Conservation (phyloP, 2,888 invertebrate genomes). For the Seira ritae region DNA sequence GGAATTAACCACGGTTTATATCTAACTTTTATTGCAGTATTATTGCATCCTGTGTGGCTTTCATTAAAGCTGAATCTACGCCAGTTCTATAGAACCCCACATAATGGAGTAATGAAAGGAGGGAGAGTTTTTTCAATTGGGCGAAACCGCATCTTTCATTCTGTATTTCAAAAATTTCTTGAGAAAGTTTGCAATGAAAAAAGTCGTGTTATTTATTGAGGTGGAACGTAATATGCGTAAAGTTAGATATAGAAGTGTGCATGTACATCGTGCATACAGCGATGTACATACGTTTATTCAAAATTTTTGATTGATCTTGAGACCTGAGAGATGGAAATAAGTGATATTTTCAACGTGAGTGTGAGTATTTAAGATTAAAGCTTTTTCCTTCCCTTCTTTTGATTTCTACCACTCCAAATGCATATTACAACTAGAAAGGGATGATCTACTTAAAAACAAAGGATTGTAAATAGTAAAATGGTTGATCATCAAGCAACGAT, state of each 20-base stretch:
- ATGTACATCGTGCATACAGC: neutral
- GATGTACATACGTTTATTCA: too few relatives aligned
- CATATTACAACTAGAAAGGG: too few relatives aligned
- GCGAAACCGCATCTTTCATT: neutral
- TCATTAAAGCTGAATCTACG: neutral
- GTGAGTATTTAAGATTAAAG: neutral
- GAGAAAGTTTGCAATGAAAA: neutral
- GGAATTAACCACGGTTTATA: neutral
- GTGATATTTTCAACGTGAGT: neutral
- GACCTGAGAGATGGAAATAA: neutral
- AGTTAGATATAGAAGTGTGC: neutral
- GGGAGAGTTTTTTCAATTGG: slow-evolving; percentile 2
- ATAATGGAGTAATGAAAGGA: neutral
- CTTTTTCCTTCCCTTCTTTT: neutral
- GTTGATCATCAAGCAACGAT: too few relatives aligned
- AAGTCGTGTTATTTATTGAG: too few relatives aligned
- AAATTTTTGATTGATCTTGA: neutral
- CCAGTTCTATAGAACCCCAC: neutral
- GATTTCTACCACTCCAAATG: too few relatives aligned
- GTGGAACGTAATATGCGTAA: too few relatives aligned
- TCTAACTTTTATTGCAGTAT: neutral
- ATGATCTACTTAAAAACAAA: too few relatives aligned
- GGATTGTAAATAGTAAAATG: too few relatives aligned
- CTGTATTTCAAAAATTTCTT: neutral
- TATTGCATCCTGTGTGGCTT: slow-evolving; percentile 10